Base-by-base conservation (phyloP, 2,113 vertebrate genomes). In the Epinephelus fuscoguttatus region DNA sequence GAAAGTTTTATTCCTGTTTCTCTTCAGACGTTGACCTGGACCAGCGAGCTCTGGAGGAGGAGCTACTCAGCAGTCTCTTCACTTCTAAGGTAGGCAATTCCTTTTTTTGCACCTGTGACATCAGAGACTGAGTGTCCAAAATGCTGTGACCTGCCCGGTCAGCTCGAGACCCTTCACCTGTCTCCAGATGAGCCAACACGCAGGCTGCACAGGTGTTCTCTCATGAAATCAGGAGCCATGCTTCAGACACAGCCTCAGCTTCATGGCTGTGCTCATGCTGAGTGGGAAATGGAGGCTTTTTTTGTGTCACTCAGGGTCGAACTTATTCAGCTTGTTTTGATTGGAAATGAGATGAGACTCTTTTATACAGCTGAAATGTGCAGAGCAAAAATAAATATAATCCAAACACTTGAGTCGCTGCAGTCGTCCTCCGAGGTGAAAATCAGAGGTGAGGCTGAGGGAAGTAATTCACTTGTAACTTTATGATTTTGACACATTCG, bases 31-130 rank as follows among this genome's bases (percentile, higher is more conserved):
- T 96, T 52, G 96, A 97, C 88, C 96, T 97, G 92, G 96, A 97
- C 83, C 96, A 97, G 94, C 96, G 96, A 91, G 93, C 93, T 0
- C 87, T 97, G 75, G 97, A 97, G 87, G 95, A 97, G 92, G 97
- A 99, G 92, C 95, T 98, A 84, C 93, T 99, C 94, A 96, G 96
- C 92, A 96, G 94, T 91, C 95, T 98, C 91, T 95, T 97, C 87
- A 92, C 96, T 90, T 96, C 97, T 91, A 97, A 98, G 97, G 98
- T 99, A 96, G 81, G 9, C 1, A 1, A 6, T 40, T 21, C 49
- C 13, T 19, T 9, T 45, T 45, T 64, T 47, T 55, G 27, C 76
- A 59, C 17, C 53, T 75, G 78, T 66, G 6, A 47, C 67, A 82
- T 89, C 75, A 85, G 78, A 71, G 53, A 57, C 52, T 6, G 12